A percentile compares a stretch with the other conserved stretches of the same genome.
Conservation (phyloP, 1,140 invertebrate genomes). For the Zaprionus ornatus region DNA sequence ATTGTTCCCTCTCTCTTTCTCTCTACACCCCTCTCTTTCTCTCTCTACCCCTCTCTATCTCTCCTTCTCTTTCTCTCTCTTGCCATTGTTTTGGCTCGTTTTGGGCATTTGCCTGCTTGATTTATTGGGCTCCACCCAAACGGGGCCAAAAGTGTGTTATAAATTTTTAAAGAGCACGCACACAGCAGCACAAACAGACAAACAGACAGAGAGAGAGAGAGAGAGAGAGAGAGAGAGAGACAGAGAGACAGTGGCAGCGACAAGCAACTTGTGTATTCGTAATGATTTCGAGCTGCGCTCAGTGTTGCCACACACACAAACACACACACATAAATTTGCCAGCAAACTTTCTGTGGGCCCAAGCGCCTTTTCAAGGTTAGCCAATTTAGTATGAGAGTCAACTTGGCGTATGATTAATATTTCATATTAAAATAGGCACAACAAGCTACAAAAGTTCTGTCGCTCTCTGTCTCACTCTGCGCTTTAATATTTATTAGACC, state of each 20-base stretch:
- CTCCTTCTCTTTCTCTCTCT: not conserved
- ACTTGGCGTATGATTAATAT: constrained; percentile 82
- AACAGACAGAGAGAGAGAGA: not conserved
- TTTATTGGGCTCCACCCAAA: constrained; percentile 58
- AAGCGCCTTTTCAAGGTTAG: constrained; percentile 66
- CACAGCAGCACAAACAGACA: not conserved
- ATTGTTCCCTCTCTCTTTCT: not conserved
- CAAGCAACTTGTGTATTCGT: constrained; percentile 56
- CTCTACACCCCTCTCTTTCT: not conserved
- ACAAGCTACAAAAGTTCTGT: constrained; percentile 26
- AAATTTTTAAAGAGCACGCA: constrained; percentile 77
- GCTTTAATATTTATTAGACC: constrained; percentile 75
- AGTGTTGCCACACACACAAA: not conserved
- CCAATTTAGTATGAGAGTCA: constrained; percentile 68
- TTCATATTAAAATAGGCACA: constrained; percentile 76
- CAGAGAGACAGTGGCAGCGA: not conserved
- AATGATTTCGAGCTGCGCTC: constrained; percentile 64
- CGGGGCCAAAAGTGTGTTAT: constrained; percentile 77
- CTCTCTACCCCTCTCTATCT: not conserved
- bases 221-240: not conserved
- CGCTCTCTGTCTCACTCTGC: not conserved
- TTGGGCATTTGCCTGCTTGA: constrained; percentile 73
- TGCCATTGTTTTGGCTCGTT: constrained; percentile 57
- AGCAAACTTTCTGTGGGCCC: constrained; percentile 26
- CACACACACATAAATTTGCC: constrained; percentile 60